Conservation (phyloP, 2,888 invertebrate genomes). For the Diplolepis rosae region DNA sequence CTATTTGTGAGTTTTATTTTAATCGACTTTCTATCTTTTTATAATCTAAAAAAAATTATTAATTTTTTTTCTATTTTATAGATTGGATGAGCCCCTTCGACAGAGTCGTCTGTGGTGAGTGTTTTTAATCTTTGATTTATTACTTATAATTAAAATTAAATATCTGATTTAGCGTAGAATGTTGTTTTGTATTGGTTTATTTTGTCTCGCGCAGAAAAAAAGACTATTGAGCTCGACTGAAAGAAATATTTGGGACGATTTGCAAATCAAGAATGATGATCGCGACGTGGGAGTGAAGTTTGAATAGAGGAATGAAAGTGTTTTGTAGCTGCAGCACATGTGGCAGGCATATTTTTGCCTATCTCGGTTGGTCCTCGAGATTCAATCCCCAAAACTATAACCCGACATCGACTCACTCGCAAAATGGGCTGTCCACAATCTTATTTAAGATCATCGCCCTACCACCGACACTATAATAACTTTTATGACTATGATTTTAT, state of each 20-base stretch:
- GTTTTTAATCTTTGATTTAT: constrained; percentile 58
- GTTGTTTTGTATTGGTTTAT: background rate
- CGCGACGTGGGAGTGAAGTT: background rate
- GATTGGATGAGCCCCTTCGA: constrained; percentile 97
- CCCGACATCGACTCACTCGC: constrained; percentile 28
- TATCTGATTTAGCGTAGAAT: background rate
- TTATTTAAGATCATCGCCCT: constrained; percentile 28
- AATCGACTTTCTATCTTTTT: background rate
- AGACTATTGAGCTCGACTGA: background rate
- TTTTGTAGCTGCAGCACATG: constrained; percentile 33
- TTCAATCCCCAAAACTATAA: constrained; percentile 51
- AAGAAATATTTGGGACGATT: background rate
- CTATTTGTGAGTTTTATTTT: constrained; percentile 20
- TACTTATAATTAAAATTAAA: background rate
- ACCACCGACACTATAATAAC: constrained; percentile 18
- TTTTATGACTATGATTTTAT: constrained; percentile 24
- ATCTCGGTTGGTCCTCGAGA: constrained; percentile 38
- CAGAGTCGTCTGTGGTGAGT: constrained; percentile 96
- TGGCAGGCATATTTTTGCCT: constrained; percentile 41
- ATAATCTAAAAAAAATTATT: background rate
- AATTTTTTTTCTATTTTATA: constrained; percentile 78
- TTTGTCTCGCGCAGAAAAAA: background rate
- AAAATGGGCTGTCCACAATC: constrained; percentile 7
- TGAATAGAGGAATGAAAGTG: constrained; percentile 11
- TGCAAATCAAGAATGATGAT: constrained; percentile 4